A percentile compares a stretch with the other conserved stretches of the same genome.
phyloP scores from a whole-genome alignment of 2,797 vertebrate genomes.

The Oceanodroma leucorhoa region DNA sequence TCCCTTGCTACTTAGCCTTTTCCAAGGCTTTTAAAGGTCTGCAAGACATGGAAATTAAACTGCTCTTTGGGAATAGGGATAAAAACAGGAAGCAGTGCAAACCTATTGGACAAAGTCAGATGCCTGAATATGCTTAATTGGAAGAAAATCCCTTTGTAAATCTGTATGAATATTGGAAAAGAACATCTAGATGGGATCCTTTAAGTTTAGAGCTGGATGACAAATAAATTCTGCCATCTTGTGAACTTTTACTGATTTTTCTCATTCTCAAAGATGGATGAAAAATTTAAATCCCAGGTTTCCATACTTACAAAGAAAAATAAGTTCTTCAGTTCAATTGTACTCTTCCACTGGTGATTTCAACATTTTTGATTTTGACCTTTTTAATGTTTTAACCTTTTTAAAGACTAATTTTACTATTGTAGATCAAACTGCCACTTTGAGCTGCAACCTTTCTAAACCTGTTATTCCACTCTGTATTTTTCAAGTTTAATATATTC shows the following conservation, averaged over 20 bases:
- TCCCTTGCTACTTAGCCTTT: not conserved
- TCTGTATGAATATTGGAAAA: not conserved
- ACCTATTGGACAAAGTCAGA: not conserved
- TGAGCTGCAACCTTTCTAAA: not conserved
- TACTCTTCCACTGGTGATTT: not conserved
- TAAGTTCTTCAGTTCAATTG: not conserved
- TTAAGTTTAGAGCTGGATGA: not conserved
- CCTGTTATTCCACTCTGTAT: not conserved
- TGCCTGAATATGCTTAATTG: not conserved
- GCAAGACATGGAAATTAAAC: not conserved
- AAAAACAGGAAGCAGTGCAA: not conserved
- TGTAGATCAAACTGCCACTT: not conserved
- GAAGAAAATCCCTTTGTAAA: not conserved
- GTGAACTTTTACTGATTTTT: not conserved
- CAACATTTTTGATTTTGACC: not conserved
- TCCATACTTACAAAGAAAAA: not conserved
- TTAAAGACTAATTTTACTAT: not conserved
- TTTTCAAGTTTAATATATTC: slow-evolving; percentile 8
- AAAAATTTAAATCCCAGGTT: not conserved
- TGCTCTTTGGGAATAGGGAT: not conserved
- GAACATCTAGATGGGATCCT: not conserved
- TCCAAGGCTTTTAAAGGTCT: not conserved
- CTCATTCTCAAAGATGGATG: not conserved
- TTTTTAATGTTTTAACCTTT: not conserved
- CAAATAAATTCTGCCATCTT: not conserved